Percentiles rank a stretch among this genome's conserved stretches.
These are phyloP conservation scores for Hoplostethus atlanticus DNA, from an alignment of 2,797 vertebrate genomes.

Conservation along the genomic window DNA sequence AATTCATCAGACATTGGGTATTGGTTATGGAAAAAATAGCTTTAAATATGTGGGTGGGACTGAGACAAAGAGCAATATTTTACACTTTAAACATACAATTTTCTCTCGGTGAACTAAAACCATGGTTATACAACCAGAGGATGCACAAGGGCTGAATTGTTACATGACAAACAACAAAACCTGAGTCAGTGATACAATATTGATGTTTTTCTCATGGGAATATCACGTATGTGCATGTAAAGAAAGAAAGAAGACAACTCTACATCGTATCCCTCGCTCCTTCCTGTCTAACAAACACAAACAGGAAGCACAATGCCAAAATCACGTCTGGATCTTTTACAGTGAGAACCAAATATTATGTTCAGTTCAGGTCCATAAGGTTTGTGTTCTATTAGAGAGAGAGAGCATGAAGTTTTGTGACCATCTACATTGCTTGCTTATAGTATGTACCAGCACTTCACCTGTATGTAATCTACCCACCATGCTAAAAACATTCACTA, in stretches of 20 bases:
- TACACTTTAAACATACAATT: background rate
- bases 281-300: background rate
- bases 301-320: background rate
- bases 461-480: no score
- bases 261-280: background rate
- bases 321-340: background rate
- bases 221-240: background rate
- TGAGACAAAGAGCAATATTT: constrained; percentile 2
- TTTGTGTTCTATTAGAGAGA: background rate
- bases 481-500: no score
- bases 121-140: background rate
- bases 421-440: no score
- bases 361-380: background rate
- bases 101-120: background rate
- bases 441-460: no score
- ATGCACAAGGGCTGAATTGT: constrained; percentile 37
- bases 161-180: constrained; percentile 22
- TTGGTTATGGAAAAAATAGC: no score
- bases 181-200: background rate
- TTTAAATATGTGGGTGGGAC: constrained; percentile 33
- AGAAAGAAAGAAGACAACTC: constrained; percentile 10
- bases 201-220: background rate
- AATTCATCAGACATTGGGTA: background rate
- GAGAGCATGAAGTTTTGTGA: background rate
- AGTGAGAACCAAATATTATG: background rate